Evolutionary conservation across 2,113 vertebrate species (phyloP), one percentile per base, ranked within the genome.

Genomic region (Microtus ochrogaster): DNA sequence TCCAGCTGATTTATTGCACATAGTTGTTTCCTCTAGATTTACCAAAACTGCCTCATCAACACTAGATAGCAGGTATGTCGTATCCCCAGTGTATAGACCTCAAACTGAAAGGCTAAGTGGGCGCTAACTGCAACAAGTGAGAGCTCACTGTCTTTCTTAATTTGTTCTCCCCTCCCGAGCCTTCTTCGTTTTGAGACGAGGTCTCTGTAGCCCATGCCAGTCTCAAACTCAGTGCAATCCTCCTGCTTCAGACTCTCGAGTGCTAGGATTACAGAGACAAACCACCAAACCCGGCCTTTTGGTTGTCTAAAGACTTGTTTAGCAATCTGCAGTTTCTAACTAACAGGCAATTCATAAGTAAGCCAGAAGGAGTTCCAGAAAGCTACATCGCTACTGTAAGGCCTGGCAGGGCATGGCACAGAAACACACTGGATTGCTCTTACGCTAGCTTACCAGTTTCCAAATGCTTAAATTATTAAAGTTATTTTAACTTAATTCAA

Each of bases 381-480:
- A 92, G 26, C n/a, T 65, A 88, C 58, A 82, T 14, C 52, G 26
- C 6, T 78, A 79, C 47, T 12, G 7, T 30, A 22, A 88, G 61
- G 49, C 66, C 55, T 87, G 12, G 22, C 24, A 63, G 12, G 24
- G 55, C 36, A 83, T 17, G n/a, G 2, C 36, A 83, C 55, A 61
- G 13, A 63, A 41, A 83, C 8, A 41, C 10, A 52, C 39, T 7
- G 49, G 7, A 3, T 73, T 86, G 52, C 66, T 73, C 33, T 91
- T 52, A 52, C 12, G 36, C 6, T 61, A 68, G 44, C 17, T 49
- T 81, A 24, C 33, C 17, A 4, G 26, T 79, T 84, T 92, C 74
- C 16, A 84, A 83, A 74, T 84, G 21, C 78, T 94, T 90, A 49
- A 30, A 72, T 91, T 81, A 61, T 49, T 74, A 85, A 92, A 83